A percentile compares a stretch with the other conserved stretches of the same genome.
Evolutionary conservation across 2,797 vertebrate genomes (phyloP).

Genomic region (Rhabdomys pumilio): DNA sequence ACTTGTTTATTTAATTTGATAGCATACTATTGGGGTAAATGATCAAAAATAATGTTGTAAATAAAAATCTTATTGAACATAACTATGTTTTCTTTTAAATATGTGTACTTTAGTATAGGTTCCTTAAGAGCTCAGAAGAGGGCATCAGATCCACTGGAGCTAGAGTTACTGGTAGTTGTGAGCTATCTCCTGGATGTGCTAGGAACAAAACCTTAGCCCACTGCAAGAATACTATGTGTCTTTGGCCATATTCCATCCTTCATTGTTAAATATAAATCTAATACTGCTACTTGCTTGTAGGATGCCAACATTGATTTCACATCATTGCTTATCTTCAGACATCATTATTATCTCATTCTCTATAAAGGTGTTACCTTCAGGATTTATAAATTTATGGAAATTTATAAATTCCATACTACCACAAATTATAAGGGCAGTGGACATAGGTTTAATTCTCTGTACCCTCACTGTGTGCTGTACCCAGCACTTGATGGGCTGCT

Average conservation of each 20-base stretch:
- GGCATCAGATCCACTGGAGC: background rate
- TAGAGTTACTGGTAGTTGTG: background rate
- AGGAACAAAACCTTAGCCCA: background rate
- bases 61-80: background rate
- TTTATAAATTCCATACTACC: background rate
- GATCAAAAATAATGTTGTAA: background rate
- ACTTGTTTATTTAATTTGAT: conserved; percentile 40
- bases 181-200: background rate
- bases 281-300: background rate
- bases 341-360: background rate
- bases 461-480: background rate
- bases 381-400: conserved; percentile 9
- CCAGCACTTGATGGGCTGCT: background rate
- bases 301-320: conserved; percentile 1
- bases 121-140: background rate
- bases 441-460: background rate
- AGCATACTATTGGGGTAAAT: background rate
- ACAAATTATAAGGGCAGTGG: background rate
- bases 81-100: background rate
- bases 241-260: background rate
- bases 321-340: background rate
- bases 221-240: background rate
- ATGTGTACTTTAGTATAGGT: background rate
- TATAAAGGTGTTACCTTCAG: background rate
- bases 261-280: background rate